Percentiles rank a stretch among this genome's conserved stretches.
These are phyloP conservation scores for Seira sanloemensis DNA, from an alignment of 2,888 invertebrate species.

Conservation along the genomic window DNA sequence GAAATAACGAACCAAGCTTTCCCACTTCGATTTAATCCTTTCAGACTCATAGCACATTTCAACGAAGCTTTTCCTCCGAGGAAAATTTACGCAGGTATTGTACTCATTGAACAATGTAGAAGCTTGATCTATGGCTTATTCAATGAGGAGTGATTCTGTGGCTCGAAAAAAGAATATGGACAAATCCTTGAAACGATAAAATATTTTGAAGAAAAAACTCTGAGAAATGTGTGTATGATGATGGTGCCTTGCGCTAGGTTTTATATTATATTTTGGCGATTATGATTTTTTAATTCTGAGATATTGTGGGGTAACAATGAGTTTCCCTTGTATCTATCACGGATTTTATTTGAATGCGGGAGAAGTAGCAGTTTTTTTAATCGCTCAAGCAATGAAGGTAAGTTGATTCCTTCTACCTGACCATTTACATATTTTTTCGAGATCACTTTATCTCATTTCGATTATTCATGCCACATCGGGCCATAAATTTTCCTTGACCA, in stretches of 20 bases:
- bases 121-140: slow-evolving; percentile 61
- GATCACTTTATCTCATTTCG: slow-evolving; percentile 73
- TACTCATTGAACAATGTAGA: slow-evolving; percentile 53
- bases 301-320: not conserved
- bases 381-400: not conserved
- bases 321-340: not conserved
- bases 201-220: not conserved
- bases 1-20: too few species aligned
- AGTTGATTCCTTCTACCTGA: slow-evolving; percentile 47
- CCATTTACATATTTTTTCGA: slow-evolving; percentile 28
- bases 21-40: too few species aligned
- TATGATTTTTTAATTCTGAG: not conserved
- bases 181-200: slow-evolving; percentile 15
- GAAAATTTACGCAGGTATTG: slow-evolving; percentile 52
- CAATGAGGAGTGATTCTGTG: not conserved
- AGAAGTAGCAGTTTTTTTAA: slow-evolving; percentile 26
- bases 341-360: not conserved
- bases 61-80: slow-evolving; percentile 9
- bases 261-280: not conserved
- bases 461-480: slow-evolving; percentile 74
- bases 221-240: not conserved
- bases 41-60: not conserved
- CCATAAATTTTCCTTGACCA: slow-evolving; percentile 73
- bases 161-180: not conserved
- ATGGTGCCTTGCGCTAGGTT: too few species aligned